Evolutionary conservation across 2,888 invertebrate genomes (phyloP).

Genomic region (Drepanosiphum platanoidis): DNA sequence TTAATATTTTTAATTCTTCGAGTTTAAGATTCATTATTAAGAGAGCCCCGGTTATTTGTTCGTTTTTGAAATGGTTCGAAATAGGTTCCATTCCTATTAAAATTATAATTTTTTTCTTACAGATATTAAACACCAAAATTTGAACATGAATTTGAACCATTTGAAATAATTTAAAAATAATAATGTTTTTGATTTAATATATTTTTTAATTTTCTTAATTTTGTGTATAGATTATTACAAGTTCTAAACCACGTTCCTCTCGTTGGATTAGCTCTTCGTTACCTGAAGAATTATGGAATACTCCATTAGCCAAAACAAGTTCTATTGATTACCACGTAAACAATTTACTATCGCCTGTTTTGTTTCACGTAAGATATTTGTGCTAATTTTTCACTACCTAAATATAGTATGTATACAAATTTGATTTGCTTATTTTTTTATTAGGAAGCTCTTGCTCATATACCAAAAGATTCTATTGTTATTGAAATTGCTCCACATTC

Average conservation of each 20-base stretch:
- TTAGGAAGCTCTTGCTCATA: constrained; percentile 74
- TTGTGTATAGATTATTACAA: constrained; percentile 74
- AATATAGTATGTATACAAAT: neutral
- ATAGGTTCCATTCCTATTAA: too few relatives aligned
- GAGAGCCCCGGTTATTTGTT: too few relatives aligned
- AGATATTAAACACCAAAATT: too few relatives aligned
- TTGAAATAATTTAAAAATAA: too few relatives aligned
- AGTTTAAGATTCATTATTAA: too few relatives aligned
- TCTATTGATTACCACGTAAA: constrained; percentile 95
- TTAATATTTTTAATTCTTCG: too few relatives aligned
- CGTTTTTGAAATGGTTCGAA: too few relatives aligned
- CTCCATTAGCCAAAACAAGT: constrained; percentile 80
- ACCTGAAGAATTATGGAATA: constrained; percentile 83
- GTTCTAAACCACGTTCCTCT: constrained; percentile 79
- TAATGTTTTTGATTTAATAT: too few relatives aligned
- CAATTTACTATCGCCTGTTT: constrained; percentile 91
- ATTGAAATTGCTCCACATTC: constrained; percentile 96
- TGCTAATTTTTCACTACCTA: constrained; percentile 2
- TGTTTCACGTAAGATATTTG: constrained; percentile 55
- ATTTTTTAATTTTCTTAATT: neutral
- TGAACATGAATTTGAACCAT: too few relatives aligned
- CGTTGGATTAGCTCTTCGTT: constrained; percentile 95
- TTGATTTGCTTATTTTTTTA: neutral
- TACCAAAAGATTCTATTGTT: constrained; percentile 88
- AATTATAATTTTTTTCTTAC: too few relatives aligned